Base-by-base conservation (phyloP, 2,113 vertebrate genomes). In the Phaethornis superciliosus region DNA sequence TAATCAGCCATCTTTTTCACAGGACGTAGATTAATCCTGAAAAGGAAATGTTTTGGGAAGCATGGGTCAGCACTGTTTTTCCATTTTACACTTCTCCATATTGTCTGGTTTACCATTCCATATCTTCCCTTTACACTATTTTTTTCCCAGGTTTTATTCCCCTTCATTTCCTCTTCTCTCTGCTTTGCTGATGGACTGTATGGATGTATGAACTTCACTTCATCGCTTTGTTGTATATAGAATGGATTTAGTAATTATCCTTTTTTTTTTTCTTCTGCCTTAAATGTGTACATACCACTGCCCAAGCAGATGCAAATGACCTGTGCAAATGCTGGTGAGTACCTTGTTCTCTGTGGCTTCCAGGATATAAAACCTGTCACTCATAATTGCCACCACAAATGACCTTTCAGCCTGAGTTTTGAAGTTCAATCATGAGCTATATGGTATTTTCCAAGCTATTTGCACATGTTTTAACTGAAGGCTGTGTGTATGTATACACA, bases 401-500 rank as follows among this genome's bases (percentile, higher is more conserved):
- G 55, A 87, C 89, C 89, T 95, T 94, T 81, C 75, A 77, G 87
- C 46, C 84, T 28, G 40, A 88, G 71, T 94, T 95, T 63, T 94
- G 78, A 96, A 95, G 84, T 81, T 81, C 89, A 83, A 0, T 83
- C 89, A 85, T 85, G 89, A 95, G 81, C 69, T 74, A 79, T 23
- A 54, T 70, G 78, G 84, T 67, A 92, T 93, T 95, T 95, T 88
- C 84, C 81, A 74, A 89, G 94, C 81, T 77, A 60, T 89, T 65
- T 89, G 81, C 87, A 88, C 93, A 67, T 59, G 84, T 94, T 96
- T 91, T 80, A 91, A 72, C 81, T 82, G 89, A 42, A 85, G 58
- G 12, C 84, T 87, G 24, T 62, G 89, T 82, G 75, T 74, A 26
- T 94, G 81, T 96, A 89, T 94, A 27, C 23, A 63, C 42, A 94